Evolutionary conservation across 2,888 invertebrate species (phyloP), one percentile per base, ranked within the genome.

Genomic region (Eupithecia insigniata): DNA sequence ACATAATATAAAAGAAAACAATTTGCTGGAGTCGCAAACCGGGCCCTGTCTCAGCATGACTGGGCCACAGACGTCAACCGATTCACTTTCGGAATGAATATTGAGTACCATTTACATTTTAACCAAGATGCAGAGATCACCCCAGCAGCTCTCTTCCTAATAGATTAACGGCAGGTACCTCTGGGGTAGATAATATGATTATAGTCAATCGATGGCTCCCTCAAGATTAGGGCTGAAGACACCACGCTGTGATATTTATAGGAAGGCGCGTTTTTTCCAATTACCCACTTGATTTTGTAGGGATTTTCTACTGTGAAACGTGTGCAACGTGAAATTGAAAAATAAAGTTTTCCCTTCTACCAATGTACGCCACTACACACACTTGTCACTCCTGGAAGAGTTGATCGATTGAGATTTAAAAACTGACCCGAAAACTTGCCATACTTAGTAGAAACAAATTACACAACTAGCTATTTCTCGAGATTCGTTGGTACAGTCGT

Each of bases 121-220:
- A 83, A 84, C 79, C 81, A 83, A 84, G 83, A 83, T 76, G 81
- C 80, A 80, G 78, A 81, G 78, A 81, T 80, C 80, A 83, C 83
- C 82, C 83, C 82, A 73, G 81, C 78, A 77, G 81, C 82, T 78
- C 81, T 84, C 84, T 85, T 86, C 86, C 85, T 82, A 86, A 83
- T 85, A 87, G 87, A 89, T 90, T 88, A 90, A 87, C 87, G 85
- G 83, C 85, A 88, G 86, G 84, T 87, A 84, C 84, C 84, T 83
- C 79, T 87, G 91, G 46, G 90, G 86, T 83, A 83, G 83, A 85
- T 91, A 91, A 92, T 91, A 88, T 88, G 90, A 92, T 92, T 92
- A 92, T 84, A 79, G 83, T 83, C 90, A 91, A 91, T 91, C 91
- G 91, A 91, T 91, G 90, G 81, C 83, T 84, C 88, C 87, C 90